Conservation (phyloP, 2,797 vertebrate genomes). For the Ispidina lecontei region DNA sequence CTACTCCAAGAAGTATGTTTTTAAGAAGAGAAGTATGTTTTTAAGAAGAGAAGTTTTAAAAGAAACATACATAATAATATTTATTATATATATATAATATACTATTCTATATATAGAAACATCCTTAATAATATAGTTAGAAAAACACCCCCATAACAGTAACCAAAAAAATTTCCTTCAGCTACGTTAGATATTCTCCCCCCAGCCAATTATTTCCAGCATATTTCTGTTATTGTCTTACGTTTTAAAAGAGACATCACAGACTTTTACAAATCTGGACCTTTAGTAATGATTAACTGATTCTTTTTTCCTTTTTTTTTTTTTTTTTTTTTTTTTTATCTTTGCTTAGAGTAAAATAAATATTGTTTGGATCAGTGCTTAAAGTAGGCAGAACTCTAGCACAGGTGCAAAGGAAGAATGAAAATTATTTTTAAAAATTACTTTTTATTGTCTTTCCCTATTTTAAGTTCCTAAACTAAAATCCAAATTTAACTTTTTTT, state of each 20-base stretch:
- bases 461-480: not conserved
- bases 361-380: not conserved
- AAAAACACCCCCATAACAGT: not conserved
- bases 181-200: not conserved
- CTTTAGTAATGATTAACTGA: not conserved
- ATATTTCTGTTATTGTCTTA: not conserved
- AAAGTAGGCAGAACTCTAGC: not conserved
- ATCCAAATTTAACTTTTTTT: not conserved
- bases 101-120: no score
- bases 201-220: not conserved
- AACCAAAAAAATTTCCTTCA: not conserved
- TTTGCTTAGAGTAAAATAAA: not conserved
- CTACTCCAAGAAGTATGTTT: not conserved
- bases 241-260: not conserved
- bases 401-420: not conserved
- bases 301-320: not conserved
- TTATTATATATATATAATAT: no score
- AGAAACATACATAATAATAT: not conserved
- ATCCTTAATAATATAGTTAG: not conserved
- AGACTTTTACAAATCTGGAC: not conserved
- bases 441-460: not conserved
- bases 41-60: no score
- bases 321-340: not conserved
- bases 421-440: accelerated
- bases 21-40: not conserved